phyloP scores from a whole-genome alignment of 2,888 invertebrate genomes.

The Brassicogethes aeneus region DNA sequence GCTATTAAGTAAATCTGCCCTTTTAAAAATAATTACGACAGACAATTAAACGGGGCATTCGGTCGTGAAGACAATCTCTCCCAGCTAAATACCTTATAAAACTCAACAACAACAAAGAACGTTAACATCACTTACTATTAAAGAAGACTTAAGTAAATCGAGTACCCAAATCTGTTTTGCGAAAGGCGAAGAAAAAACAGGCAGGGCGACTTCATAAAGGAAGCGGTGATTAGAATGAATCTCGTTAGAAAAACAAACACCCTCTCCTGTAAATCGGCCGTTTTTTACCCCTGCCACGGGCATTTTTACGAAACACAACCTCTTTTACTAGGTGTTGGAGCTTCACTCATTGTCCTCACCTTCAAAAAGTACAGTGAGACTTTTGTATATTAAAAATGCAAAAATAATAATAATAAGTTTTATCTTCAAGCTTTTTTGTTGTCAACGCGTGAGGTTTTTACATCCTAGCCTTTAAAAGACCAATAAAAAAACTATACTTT shows the following conservation, averaged over 20 bases:
- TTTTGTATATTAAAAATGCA: too few species aligned
- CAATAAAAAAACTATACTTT: too few species aligned
- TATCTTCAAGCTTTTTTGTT: too few species aligned
- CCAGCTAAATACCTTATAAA: neutral
- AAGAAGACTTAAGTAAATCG: slow-evolving; percentile 12
- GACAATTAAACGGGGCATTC: neutral
- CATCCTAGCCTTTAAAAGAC: too few species aligned
- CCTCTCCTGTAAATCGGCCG: slow-evolving; percentile 36
- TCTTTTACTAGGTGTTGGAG: slow-evolving; percentile 35
- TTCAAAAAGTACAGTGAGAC: too few species aligned
- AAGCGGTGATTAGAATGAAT: slow-evolving; percentile 35
- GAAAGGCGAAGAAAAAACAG: slow-evolving; percentile 20
- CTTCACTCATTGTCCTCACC: slow-evolving; percentile 8
- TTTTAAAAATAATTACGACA: neutral
- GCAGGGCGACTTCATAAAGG: slow-evolving; percentile 23
- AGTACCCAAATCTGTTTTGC: slow-evolving; percentile 25
- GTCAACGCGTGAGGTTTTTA: too few species aligned
- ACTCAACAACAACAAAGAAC: neutral
- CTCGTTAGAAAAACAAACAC: slow-evolving; percentile 42
- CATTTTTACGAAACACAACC: slow-evolving; percentile 31
- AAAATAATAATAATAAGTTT: too few species aligned
- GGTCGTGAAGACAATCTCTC: neutral
- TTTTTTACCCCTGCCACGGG: slow-evolving; percentile 23
- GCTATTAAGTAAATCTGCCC: too few species aligned
- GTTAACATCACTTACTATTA: slow-evolving; percentile 3